Evolutionary conservation across 2,113 vertebrate genomes (phyloP).

Genomic region (Gadus chalcogrammus): DNA sequence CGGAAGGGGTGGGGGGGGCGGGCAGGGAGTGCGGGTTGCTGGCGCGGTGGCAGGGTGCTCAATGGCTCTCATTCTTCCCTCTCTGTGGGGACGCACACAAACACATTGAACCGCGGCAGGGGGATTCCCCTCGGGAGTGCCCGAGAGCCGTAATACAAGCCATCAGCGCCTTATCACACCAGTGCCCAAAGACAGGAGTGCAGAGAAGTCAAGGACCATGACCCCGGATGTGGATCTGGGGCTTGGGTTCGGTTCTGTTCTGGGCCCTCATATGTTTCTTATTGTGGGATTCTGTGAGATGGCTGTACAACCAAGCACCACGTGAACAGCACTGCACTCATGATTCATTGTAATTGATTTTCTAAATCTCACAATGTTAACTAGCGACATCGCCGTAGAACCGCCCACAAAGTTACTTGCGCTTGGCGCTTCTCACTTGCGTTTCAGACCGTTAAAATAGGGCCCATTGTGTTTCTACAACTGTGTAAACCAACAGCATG

Average conservation of each 20-base stretch:
- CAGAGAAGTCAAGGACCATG: slow-evolving; percentile 42
- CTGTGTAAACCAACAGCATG: no score
- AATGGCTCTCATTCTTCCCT: slow-evolving; percentile 68
- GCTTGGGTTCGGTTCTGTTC: slow-evolving; percentile 24
- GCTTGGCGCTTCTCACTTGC: no score
- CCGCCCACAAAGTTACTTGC: no score
- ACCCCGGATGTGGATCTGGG: slow-evolving; percentile 45
- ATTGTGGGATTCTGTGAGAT: neutral
- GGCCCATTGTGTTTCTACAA: neutral
- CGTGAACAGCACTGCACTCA: no score
- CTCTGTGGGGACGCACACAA: slow-evolving; percentile 43
- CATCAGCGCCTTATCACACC: slow-evolving; percentile 68
- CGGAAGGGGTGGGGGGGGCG: slow-evolving; percentile 39
- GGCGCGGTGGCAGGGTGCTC: slow-evolving; percentile 57
- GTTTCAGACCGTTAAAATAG: no score
- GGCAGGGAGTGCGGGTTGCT: slow-evolving; percentile 54
- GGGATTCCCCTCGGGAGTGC: slow-evolving; percentile 65
- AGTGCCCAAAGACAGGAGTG: slow-evolving; percentile 68
- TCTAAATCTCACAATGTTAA: no score
- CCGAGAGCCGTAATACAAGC: slow-evolving; percentile 63
- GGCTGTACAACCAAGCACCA: no score
- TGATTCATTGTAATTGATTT: no score
- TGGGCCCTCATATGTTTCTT: slow-evolving; percentile 35
- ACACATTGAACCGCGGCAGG: slow-evolving; percentile 33
- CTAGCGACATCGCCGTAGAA: no score